These are phyloP conservation scores for Drosophila bifasciata DNA, from an alignment of 1,140 invertebrate genomes.

Conservation along the genomic window DNA sequence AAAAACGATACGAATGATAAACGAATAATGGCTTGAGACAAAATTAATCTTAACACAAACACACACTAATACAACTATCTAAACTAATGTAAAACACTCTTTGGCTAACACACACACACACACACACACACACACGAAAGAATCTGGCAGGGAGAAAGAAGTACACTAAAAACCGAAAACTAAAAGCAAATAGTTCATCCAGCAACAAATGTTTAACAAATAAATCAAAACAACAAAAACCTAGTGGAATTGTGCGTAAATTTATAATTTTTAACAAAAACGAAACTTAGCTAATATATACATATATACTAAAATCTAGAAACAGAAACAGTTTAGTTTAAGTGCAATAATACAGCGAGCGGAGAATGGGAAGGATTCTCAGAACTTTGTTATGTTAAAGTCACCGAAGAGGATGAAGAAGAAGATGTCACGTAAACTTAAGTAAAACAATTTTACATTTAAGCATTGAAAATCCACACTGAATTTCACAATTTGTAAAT, in stretches of 20 bases:
- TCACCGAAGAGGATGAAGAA: slow-evolving; percentile 3
- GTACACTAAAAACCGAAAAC: slow-evolving; percentile 37
- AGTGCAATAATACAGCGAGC: slow-evolving; percentile 53
- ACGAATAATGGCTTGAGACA: slow-evolving; percentile 51
- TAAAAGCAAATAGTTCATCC: slow-evolving; percentile 10
- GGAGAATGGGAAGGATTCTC: not conserved
- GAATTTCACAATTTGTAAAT: slow-evolving; percentile 65
- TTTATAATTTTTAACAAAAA: slow-evolving; percentile 55
- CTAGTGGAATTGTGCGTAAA: slow-evolving; percentile 62
- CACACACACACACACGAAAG: slow-evolving; percentile 27
- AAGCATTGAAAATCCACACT: slow-evolving; percentile 42
- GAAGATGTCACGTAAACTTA: slow-evolving; percentile 50
- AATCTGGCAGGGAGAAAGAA: slow-evolving; percentile 41
- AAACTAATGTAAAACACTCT: slow-evolving; percentile 39
- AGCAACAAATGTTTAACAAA: slow-evolving; percentile 48
- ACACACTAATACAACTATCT: slow-evolving; percentile 31
- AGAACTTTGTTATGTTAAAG: slow-evolving; percentile 66
- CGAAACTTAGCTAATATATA: slow-evolving; percentile 48
- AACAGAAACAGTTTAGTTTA: slow-evolving; percentile 55
- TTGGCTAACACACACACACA: too few relatives aligned
- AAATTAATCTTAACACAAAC: slow-evolving; percentile 38
- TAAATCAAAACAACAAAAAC: slow-evolving; percentile 33
- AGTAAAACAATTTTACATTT: slow-evolving; percentile 51
- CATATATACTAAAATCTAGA: slow-evolving; percentile 38
- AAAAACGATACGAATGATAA: slow-evolving; percentile 30